Evolutionary conservation across 1,140 invertebrate genomes (phyloP).

Genomic region (Solen grandis): DNA sequence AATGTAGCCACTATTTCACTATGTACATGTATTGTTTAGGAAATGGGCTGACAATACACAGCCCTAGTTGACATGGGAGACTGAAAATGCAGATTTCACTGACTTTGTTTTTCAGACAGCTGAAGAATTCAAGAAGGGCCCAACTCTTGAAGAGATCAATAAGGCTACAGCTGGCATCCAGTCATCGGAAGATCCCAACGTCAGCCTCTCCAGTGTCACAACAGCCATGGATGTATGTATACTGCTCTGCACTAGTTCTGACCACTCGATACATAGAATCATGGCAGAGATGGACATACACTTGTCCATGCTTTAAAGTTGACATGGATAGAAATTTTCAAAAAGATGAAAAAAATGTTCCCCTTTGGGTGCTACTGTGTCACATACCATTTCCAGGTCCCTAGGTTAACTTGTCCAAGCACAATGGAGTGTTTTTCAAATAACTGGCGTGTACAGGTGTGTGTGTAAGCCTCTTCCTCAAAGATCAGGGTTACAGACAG

Average conservation of each 20-base stretch:
- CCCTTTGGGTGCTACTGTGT: not conserved
- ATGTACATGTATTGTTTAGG: not conserved
- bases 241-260: not conserved
- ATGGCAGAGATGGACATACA: not conserved
- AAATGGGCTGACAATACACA: not conserved
- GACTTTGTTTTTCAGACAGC: conserved; percentile 62
- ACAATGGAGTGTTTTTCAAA: not conserved
- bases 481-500: conserved; percentile 22
- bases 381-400: not conserved
- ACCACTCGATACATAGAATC: not conserved
- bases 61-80: no score
- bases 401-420: not conserved
- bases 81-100: not conserved
- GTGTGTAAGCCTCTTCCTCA: not conserved
- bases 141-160: conserved; percentile 75
- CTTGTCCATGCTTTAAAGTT: conserved; percentile 3
- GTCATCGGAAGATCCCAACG: conserved; percentile 60
- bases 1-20: not conserved
- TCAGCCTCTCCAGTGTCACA: conserved; percentile 57
- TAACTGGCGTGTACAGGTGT: not conserved
- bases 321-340: not conserved
- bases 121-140: conserved; percentile 74
- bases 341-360: not conserved
- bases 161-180: conserved; percentile 75
- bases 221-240: conserved; percentile 74